A percentile compares a stretch with the other conserved stretches of the same genome.
These are phyloP conservation scores for Phenganax marumi DNA, from an alignment of 92 coral and sea anemone species.

Conservation along the genomic window DNA sequence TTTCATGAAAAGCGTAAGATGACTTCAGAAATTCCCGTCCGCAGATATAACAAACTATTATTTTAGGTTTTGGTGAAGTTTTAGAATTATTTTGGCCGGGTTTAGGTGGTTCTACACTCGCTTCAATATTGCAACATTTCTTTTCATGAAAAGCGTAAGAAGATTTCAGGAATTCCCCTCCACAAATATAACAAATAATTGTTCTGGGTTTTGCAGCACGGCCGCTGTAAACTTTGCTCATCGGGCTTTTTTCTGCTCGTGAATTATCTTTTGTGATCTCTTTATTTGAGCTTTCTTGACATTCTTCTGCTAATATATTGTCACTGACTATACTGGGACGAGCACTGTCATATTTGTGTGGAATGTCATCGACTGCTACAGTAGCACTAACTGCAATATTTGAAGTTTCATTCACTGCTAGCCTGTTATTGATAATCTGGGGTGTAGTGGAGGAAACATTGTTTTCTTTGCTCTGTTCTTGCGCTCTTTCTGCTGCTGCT, in stretches of 20 bases:
- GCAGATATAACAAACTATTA: slow-evolving; percentile 85
- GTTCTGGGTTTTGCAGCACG: slow-evolving; percentile 68
- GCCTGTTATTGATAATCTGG: too few species aligned
- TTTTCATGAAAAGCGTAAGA: slow-evolving; percentile 89
- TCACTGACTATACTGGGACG: too few species aligned
- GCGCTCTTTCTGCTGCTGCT: slow-evolving; percentile 54
- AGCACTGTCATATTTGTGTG: too few species aligned
- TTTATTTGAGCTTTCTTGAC: too few species aligned
- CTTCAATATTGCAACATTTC: slow-evolving; percentile 78
- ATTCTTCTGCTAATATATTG: too few species aligned
- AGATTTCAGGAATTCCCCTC: slow-evolving; percentile 84
- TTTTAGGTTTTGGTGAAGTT: slow-evolving; percentile 62
- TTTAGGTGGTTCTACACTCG: not conserved
- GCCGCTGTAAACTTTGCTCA: not conserved
- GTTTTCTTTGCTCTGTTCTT: slow-evolving; percentile 42
- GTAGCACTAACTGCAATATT: too few species aligned
- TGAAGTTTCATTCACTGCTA: too few species aligned
- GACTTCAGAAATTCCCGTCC: slow-evolving; percentile 91
- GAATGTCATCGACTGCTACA: too few species aligned
- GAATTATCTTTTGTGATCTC: not conserved
- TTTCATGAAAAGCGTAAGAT: slow-evolving; percentile 85
- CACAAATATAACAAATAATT: slow-evolving; percentile 86
- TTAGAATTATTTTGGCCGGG: slow-evolving; percentile 34
- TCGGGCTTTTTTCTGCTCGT: not conserved
- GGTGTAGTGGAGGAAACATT: not conserved